Percentiles rank a stretch among this genome's conserved stretches.
Conservation (phyloP, 2,888 invertebrate species). For the Malacosoma neustria region DNA sequence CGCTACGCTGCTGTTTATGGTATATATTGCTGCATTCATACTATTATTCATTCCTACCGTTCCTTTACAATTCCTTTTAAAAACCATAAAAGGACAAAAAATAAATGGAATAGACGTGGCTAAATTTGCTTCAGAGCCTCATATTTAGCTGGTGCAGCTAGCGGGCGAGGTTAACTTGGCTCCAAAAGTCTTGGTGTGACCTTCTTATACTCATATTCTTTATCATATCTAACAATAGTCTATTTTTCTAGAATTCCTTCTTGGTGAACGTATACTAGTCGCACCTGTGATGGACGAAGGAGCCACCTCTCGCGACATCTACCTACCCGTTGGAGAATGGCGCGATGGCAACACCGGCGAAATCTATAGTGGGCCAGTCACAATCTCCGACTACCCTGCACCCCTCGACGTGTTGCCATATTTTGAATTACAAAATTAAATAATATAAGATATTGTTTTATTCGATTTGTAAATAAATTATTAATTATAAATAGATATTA, state of each 20-base stretch:
- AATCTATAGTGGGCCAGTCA: slow-evolving; percentile 63
- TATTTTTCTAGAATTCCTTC: slow-evolving; percentile 80
- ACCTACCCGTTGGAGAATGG: slow-evolving; percentile 84
- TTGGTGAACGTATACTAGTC: slow-evolving; percentile 80
- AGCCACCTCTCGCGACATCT: slow-evolving; percentile 76
- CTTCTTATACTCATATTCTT: too few relatives aligned
- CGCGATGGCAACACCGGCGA: slow-evolving; percentile 56
- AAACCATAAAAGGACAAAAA: too few relatives aligned
- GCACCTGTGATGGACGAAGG: slow-evolving; percentile 81
- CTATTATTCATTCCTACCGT: too few relatives aligned
- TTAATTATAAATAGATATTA: neutral
- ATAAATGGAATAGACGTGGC: too few relatives aligned
- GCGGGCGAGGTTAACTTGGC: too few relatives aligned
- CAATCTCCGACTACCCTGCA: slow-evolving; percentile 76
- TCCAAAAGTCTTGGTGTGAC: too few relatives aligned
- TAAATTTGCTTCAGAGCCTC: too few relatives aligned
- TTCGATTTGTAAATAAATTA: slow-evolving; percentile 6
- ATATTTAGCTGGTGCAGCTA: too few relatives aligned
- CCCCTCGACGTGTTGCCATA: slow-evolving; percentile 78
- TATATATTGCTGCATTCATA: too few relatives aligned
- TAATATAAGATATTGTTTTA: neutral
- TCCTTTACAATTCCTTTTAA: too few relatives aligned
- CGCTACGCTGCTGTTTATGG: too few relatives aligned
- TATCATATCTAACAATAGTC: too few relatives aligned
- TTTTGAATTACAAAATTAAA: slow-evolving; percentile 55